Conservation (phyloP, 2,797 vertebrate genomes). For the Enteromius thamalakanensis region DNA sequence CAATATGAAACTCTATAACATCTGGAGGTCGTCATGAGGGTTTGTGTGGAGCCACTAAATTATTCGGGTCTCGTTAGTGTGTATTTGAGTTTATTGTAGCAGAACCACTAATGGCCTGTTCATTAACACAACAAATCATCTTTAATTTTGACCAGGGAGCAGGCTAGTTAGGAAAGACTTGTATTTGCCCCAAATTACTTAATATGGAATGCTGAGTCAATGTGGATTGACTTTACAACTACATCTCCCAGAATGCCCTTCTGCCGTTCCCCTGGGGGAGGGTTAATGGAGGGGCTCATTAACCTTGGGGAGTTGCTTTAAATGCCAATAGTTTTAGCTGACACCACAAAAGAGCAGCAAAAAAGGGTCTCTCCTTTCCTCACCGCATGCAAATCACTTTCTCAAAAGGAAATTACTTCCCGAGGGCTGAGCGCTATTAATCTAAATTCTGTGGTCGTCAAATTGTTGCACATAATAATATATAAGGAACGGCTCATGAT, state of each 20-base stretch:
- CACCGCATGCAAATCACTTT: constrained; percentile 83
- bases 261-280: constrained; percentile 46
- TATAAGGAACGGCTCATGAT: constrained; percentile 73
- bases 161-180: constrained; percentile 21
- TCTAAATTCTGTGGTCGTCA: constrained; percentile 82
- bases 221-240: constrained; percentile 49
- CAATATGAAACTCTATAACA: constrained; percentile 11
- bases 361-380: constrained; percentile 75
- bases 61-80: constrained; percentile 19
- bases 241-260: constrained; percentile 57
- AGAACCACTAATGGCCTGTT: constrained; percentile 22
- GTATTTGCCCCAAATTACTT: neutral
- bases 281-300: constrained; percentile 84
- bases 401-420: constrained; percentile 87
- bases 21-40: constrained; percentile 13
- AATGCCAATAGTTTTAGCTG: constrained; percentile 85
- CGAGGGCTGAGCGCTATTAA: constrained; percentile 80
- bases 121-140: constrained; percentile 38
- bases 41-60: neutral
- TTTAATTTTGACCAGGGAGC: constrained; percentile 30
- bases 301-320: constrained; percentile 85
- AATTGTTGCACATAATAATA: constrained; percentile 79
- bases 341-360: constrained; percentile 70
- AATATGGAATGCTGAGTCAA: constrained; percentile 35
- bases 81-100: constrained; percentile 13